Percentiles rank a stretch among this genome's conserved stretches.
Evolutionary conservation across 2,888 invertebrate genomes (phyloP).

Genomic region (Eulithis prunata): DNA sequence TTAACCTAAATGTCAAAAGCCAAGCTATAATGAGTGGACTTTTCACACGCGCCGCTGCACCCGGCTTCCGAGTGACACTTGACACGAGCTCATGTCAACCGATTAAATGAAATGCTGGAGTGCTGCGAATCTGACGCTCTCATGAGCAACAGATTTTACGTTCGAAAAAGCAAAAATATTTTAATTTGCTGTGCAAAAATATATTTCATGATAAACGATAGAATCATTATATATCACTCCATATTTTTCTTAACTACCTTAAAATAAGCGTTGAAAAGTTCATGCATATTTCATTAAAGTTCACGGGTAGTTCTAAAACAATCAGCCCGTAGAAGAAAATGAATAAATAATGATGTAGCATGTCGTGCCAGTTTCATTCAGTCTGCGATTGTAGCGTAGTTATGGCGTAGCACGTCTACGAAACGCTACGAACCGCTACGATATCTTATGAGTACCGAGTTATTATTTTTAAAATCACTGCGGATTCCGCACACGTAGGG

Average conservation of each 20-base stretch:
- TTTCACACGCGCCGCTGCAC: conserved; percentile 27
- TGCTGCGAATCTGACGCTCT: conserved; percentile 1
- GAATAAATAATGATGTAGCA: conserved; percentile 33
- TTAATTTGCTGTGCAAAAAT: not conserved
- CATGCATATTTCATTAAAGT: not conserved
- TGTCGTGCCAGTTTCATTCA: conserved; percentile 24
- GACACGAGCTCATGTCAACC: conserved; percentile 32
- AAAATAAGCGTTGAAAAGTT: not conserved
- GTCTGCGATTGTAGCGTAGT: conserved; percentile 7
- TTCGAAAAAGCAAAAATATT: conserved; percentile 3
- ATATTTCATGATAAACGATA: no score
- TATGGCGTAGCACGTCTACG: conserved; percentile 25
- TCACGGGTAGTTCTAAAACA: conserved; percentile 20
- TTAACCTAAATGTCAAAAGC: conserved; percentile 2
- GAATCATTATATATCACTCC: no score
- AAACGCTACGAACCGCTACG: conserved; percentile 15
- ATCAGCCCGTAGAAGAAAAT: conserved; percentile 25
- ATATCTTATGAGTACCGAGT: not conserved
- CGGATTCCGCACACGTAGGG: not conserved
- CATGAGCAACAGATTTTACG: conserved; percentile 16
- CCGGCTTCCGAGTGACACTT: conserved; percentile 29
- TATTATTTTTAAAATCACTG: no score
- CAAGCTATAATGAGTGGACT: not conserved
- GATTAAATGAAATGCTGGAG: conserved; percentile 18
- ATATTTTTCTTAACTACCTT: no score